Evolutionary conservation across 2,888 invertebrate genomes (phyloP), one percentile per base, ranked within the genome.

Genomic region (Caenorhabditis angaria): DNA sequence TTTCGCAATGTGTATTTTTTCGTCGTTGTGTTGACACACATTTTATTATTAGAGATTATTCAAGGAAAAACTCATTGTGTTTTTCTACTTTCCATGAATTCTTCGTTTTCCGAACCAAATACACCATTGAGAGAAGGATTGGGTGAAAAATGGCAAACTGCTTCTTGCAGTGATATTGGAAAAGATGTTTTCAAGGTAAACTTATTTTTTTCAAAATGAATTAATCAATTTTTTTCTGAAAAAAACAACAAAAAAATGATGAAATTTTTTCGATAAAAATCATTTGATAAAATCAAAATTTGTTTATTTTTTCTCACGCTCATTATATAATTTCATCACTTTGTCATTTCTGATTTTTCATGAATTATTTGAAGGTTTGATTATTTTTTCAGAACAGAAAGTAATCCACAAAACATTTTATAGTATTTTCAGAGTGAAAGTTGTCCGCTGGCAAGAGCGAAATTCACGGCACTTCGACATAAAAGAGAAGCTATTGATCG

Each of bases 121-220:
- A 70, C 78, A 32, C 78, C 78, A 29, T 48, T 69, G 47, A 72
- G 71, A 70, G 63, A 74, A 41, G 60, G 48, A 54, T 61, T 63
- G 41, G 61, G 56, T 22, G 70, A 66, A 12, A 76, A 76, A 47
- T 74, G 76, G 76, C 55, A 61, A n/a, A 73, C 71, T 5, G 69
- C 76, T 2, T 78, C 78, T 0, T 78, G 76, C 32, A 70, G 70
- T 27, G 78, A 78, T 67, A 62, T 78, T 29, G 74, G 67, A 28
- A 61, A 66, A 28, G 61, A 68, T 54, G 53, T 57, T 50, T 58
- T 56, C 18, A 71, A 56, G 41, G 70, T 66, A 27, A 61, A 47
- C 58, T 29, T 53, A 47, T 14, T 5, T 41, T 27, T 58, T 56
- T n/a, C n/a, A n/a, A n/a, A n/a, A n/a, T n/a, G n/a, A n/a, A n/a